These are phyloP conservation scores for Tragelaphus strepsiceros DNA, from an alignment of 2,113 vertebrate genomes.

Conservation along the genomic window DNA sequence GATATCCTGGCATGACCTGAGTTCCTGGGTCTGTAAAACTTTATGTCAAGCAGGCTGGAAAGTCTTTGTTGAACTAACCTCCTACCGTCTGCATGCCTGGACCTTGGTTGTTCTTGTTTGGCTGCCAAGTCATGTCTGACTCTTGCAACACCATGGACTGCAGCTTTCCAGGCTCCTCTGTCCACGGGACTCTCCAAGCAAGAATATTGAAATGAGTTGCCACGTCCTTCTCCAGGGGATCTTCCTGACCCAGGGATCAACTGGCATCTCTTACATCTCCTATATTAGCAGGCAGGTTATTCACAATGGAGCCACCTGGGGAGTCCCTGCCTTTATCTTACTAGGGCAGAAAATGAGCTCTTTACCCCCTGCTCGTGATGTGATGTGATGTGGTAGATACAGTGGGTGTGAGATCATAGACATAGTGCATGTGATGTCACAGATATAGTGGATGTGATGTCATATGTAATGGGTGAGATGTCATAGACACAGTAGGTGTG, in stretches of 20 bases:
- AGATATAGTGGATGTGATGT: no score
- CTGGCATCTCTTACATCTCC: neutral
- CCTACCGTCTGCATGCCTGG: neutral
- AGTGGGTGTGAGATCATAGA: neutral
- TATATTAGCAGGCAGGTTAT: neutral
- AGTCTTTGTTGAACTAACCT: neutral
- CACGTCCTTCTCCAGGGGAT: neutral
- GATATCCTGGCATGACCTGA: no score
- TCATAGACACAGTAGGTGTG: neutral
- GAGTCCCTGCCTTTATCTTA: neutral
- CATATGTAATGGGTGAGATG: neutral
- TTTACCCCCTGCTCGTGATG: neutral
- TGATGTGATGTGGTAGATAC: no score
- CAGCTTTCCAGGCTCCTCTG: neutral
- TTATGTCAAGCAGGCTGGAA: fast-evolving
- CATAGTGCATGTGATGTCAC: no score
- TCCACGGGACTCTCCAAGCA: neutral
- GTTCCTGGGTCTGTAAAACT: fast-evolving
- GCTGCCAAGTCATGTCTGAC: neutral
- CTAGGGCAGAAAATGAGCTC: neutral
- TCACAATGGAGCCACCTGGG: neutral
- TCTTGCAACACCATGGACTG: neutral
- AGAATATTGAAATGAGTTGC: neutral
- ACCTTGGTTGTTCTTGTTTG: neutral
- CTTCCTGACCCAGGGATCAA: neutral